Conservation (phyloP, 64 coral and sea anemone species). For the Hydrozoanthus tunicans region DNA sequence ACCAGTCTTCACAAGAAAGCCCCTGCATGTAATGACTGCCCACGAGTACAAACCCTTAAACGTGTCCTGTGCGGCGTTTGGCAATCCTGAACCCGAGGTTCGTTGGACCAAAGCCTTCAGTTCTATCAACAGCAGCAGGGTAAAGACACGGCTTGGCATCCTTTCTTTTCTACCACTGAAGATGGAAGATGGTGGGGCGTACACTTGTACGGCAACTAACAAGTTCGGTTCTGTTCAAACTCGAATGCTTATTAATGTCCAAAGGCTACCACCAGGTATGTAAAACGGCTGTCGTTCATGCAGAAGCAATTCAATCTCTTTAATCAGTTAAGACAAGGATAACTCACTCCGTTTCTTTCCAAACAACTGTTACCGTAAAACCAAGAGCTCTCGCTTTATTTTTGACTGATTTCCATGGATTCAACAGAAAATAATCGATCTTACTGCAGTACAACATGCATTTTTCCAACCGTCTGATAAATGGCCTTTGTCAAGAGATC, state of each 20-base stretch:
- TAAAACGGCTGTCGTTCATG: not conserved
- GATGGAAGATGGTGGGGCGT: slow-evolving; percentile 14
- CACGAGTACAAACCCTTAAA: not conserved
- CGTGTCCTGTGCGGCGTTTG: slow-evolving; percentile 9
- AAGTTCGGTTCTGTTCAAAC: slow-evolving; percentile 1
- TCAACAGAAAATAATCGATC: too few species aligned
- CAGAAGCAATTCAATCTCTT: too few species aligned
- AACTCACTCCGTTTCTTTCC: too few species aligned
- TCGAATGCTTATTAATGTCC: slow-evolving; percentile 5
- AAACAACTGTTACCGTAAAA: too few species aligned
- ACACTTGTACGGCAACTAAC: not conserved
- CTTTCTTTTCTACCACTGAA: not conserved
- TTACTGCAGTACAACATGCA: too few species aligned
- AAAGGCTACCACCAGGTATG: not conserved
- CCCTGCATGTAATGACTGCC: slow-evolving; percentile 1
- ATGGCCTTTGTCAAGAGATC: too few species aligned
- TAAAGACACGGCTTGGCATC: not conserved
- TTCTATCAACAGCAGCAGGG: slow-evolving; percentile 4
- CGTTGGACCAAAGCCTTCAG: slow-evolving; percentile 12
- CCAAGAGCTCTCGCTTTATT: too few species aligned
- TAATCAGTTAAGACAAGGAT: too few species aligned
- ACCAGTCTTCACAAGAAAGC: slow-evolving; percentile 26
- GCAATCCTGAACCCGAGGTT: not conserved
- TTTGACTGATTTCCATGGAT: too few species aligned
- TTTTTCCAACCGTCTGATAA: too few species aligned